Conservation (phyloP, 1,140 invertebrate species). For the Apis laboriosa region DNA sequence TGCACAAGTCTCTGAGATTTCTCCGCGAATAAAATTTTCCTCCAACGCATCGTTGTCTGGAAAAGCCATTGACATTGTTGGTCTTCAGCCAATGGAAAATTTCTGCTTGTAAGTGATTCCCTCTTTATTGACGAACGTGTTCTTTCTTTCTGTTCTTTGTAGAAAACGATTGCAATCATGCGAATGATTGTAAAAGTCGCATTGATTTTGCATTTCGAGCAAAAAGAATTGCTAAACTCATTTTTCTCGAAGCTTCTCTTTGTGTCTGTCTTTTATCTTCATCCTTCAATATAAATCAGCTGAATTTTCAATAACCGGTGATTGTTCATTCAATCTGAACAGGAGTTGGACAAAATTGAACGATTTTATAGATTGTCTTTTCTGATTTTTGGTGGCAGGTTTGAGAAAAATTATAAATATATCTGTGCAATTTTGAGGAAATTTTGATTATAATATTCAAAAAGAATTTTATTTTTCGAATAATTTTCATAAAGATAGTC, state of each 20-base stretch:
- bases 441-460: too few relatives aligned
- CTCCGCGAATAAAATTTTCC: constrained; percentile 23
- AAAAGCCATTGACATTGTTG: constrained; percentile 70
- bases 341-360: neutral
- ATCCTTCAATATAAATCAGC: neutral
- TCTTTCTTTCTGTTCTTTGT: neutral
- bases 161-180: neutral
- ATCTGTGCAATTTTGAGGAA: neutral
- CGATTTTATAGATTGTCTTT: neutral
- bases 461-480: too few relatives aligned
- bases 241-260: neutral
- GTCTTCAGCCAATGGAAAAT: constrained; percentile 54
- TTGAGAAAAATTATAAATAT: neutral
- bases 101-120: neutral
- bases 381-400: neutral
- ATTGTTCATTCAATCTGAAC: neutral
- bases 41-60: constrained; percentile 37
- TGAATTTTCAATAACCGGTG: neutral
- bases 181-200: constrained; percentile 19
- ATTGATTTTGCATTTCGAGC: neutral
- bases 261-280: neutral
- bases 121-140: neutral
- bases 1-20: constrained; percentile 12
- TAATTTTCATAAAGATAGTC: too few relatives aligned
- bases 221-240: neutral